Percentiles rank a stretch among this genome's conserved stretches.
phyloP scores from a whole-genome alignment of 2,888 invertebrate genomes.

The Drosophila falleni region DNA sequence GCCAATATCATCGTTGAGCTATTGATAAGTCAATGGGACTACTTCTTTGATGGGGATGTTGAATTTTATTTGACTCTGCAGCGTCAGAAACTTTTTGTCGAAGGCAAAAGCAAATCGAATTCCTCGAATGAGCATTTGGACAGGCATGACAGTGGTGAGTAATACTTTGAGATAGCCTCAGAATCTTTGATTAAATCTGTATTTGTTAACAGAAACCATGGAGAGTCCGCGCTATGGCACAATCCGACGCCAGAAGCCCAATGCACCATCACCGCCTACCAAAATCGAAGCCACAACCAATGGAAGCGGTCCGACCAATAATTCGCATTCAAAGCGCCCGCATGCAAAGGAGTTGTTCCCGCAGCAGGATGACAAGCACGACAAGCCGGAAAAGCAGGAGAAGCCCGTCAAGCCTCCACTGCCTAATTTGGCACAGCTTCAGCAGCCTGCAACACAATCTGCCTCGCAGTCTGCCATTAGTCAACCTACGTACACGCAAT shows the following conservation, averaged over 20 bases:
- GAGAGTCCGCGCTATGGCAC: slow-evolving; percentile 84
- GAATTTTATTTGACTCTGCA: slow-evolving; percentile 90
- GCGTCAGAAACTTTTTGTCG: slow-evolving; percentile 87
- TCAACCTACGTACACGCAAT: slow-evolving; percentile 46
- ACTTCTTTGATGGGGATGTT: slow-evolving; percentile 88
- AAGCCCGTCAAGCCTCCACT: slow-evolving; percentile 79
- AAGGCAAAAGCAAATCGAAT: slow-evolving; percentile 84
- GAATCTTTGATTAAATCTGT: too few relatives aligned
- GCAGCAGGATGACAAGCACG: slow-evolving; percentile 34
- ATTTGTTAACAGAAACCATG: slow-evolving; percentile 64
- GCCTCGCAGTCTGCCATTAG: slow-evolving; percentile 18
- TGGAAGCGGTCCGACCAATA: slow-evolving; percentile 48
- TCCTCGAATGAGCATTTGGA: slow-evolving; percentile 83
- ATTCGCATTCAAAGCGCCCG: slow-evolving; percentile 50
- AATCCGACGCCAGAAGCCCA: slow-evolving; percentile 78
- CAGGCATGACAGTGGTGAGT: slow-evolving; percentile 78
- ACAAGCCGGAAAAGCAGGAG: slow-evolving; percentile 41
- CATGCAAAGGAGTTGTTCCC: slow-evolving; percentile 82
- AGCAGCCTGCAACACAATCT: slow-evolving; percentile 40
- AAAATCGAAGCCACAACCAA: slow-evolving; percentile 56
- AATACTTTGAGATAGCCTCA: not conserved
- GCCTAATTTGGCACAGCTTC: slow-evolving; percentile 77
- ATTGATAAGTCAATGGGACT: slow-evolving; percentile 93
- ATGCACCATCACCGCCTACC: slow-evolving; percentile 80
- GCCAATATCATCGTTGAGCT: slow-evolving; percentile 94